Evolutionary conservation across 2,888 invertebrate species (phyloP), one percentile per base, ranked within the genome.

Genomic region (Tachystola acroxantha): DNA sequence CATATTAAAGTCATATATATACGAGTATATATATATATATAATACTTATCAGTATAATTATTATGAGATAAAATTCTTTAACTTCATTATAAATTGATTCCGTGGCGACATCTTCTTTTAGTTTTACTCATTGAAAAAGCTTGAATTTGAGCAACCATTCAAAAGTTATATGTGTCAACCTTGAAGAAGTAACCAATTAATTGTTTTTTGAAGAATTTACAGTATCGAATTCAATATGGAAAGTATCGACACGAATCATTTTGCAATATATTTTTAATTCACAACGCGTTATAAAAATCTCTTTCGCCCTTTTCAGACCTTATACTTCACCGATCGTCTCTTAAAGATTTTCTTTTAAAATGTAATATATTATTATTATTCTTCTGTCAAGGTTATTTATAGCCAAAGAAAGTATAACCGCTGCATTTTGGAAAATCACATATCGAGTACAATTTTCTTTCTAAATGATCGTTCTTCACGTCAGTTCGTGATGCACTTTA

Each of bases 251-350:
- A 71, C 64, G 63, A 72, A 62, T 65, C 55, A 53, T 57, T 64
- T 60, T 53, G 59, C 57, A 65, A 61, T 61, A 59, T 62, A 48
- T 57, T 64, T 66, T 59, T 59, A 60, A 63, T 75, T 85, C 82
- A 84, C 85, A 84, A 84, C 84, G 72, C 82, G 57, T 78, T 79
- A 75, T 78, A 80, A 77, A 77, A 78, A 73, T 68, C 56, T 73
- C 70, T 72, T 75, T 74, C 70, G 74, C 74, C 69, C 63, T 45
- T 67, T 61, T 52, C 54, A 46, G 57, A 16, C 16, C 16, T 16
- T 16, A 4, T 4, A 4, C 16, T 16, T 6, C 16, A 16, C 6
- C 56, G 61, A 54, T 52, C 53, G 42, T 57, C 50, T 51, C 10
- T 30, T 22, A 14, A n/a, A 6, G 3, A 16, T 6, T 16, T 16